A percentile compares a stretch with the other conserved stretches of the same genome.
These are phyloP conservation scores for Leucoraja ocellata DNA, from an alignment of 2,797 vertebrate genomes.

Conservation along the genomic window DNA sequence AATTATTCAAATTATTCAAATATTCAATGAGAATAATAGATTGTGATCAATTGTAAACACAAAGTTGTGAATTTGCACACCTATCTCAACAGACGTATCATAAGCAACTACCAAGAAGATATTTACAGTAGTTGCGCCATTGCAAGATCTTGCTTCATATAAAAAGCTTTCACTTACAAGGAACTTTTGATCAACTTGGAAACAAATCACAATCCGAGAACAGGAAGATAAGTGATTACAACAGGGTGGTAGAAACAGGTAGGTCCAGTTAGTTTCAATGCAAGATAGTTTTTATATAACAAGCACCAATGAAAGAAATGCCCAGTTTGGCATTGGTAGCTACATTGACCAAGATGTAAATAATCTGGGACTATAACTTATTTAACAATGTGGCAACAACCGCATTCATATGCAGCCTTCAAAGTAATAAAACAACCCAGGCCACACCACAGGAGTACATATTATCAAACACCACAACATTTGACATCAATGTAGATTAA, in stretches of 20 bases:
- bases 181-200: neutral
- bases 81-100: neutral
- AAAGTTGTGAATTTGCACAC: neutral
- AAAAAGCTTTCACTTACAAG: neutral
- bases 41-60: neutral
- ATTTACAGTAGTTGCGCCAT: neutral
- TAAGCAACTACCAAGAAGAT: no score
- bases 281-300: neutral
- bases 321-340: neutral
- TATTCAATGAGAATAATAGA: neutral
- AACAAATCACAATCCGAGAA: no score
- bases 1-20: slow-evolving; percentile 13
- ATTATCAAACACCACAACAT: no score
- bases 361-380: neutral
- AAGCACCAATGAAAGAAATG: neutral
- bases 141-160: neutral
- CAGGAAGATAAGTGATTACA: no score
- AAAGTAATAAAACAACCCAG: no score
- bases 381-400: no score
- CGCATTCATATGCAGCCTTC: no score
- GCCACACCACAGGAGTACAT: no score
- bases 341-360: neutral
- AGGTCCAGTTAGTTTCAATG: no score
- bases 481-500: no score
- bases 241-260: no score